These are phyloP conservation scores for Montifringilla adamsi DNA, from an alignment of 2,113 vertebrate species.

Conservation along the genomic window DNA sequence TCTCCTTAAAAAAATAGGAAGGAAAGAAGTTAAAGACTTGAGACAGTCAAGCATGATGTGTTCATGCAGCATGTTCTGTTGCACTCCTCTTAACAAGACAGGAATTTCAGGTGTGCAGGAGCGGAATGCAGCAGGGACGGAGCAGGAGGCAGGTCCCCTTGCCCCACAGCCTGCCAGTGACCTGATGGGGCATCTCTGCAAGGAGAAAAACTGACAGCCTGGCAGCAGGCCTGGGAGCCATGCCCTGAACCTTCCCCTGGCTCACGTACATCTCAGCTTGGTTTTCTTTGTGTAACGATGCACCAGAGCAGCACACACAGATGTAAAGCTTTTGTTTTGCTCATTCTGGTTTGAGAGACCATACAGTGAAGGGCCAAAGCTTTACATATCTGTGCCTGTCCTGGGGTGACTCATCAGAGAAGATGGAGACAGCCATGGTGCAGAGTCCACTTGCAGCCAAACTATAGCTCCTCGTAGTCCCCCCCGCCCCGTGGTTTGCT, in stretches of 20 bases:
- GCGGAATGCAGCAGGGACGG: not conserved
- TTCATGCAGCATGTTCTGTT: slow-evolving; percentile 35
- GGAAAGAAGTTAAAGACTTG: slow-evolving; percentile 20
- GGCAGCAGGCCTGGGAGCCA: not conserved
- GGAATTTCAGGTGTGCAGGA: slow-evolving; percentile 31
- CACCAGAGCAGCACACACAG: slow-evolving; percentile 19
- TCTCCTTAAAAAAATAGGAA: slow-evolving; percentile 51
- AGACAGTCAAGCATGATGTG: slow-evolving; percentile 1
- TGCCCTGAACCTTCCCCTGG: not conserved
- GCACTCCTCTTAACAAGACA: slow-evolving; percentile 24
- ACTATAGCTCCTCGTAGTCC: slow-evolving; percentile 94
- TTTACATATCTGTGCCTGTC: slow-evolving; percentile 2
- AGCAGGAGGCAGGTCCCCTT: not conserved
- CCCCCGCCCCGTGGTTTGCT: slow-evolving; percentile 78
- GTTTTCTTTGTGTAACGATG: not conserved
- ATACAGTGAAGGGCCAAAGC: not conserved
- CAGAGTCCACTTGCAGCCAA: not conserved
- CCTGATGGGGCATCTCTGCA: not conserved
- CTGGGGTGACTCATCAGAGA: not conserved
- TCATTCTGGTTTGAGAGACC: not conserved
- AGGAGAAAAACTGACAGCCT: not conserved
- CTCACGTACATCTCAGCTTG: not conserved
- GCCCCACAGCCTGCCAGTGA: not conserved
- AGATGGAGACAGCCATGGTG: slow-evolving; percentile 1
- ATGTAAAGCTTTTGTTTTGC: slow-evolving; percentile 50